Evolutionary conservation across 2,888 invertebrate species (phyloP).

Genomic region (Rotaria macrura): DNA sequence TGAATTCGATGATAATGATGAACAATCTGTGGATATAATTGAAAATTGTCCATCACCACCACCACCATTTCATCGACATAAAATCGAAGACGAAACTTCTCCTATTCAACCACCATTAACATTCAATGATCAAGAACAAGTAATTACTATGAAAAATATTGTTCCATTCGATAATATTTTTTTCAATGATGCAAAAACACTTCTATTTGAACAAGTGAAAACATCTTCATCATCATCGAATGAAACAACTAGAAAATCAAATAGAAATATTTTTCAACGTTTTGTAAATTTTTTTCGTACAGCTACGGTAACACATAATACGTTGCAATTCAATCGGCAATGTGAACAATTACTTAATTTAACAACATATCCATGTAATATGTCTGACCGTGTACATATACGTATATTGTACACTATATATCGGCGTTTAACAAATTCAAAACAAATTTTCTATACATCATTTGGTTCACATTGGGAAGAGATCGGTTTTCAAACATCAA

Average conservation of each 20-base stretch:
- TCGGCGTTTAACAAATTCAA: not conserved
- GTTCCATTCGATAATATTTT: slow-evolving; percentile 19
- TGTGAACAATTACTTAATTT: not conserved
- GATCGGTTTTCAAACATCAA: not conserved
- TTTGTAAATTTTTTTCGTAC: not conserved
- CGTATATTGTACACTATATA: slow-evolving; percentile 2
- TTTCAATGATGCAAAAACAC: not conserved
- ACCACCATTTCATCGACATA: not conserved
- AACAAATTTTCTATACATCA: not conserved
- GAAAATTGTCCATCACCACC: not conserved
- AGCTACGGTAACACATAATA: no score
- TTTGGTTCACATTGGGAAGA: not conserved
- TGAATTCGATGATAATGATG: not conserved
- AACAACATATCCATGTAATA: not conserved
- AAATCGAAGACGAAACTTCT: not conserved
- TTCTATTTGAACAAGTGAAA: not conserved
- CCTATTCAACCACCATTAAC: not conserved
- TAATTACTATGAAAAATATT: not conserved
- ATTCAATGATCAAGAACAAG: not conserved
- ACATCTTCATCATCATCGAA: not conserved
- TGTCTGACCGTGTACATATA: not conserved
- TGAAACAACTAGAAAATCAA: not conserved
- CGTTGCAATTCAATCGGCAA: not conserved
- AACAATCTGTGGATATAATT: not conserved
- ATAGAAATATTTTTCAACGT: not conserved